Evolutionary conservation across 2,888 invertebrate species (phyloP), one percentile per base, ranked within the genome.

Genomic region (Deilephila porcellus): DNA sequence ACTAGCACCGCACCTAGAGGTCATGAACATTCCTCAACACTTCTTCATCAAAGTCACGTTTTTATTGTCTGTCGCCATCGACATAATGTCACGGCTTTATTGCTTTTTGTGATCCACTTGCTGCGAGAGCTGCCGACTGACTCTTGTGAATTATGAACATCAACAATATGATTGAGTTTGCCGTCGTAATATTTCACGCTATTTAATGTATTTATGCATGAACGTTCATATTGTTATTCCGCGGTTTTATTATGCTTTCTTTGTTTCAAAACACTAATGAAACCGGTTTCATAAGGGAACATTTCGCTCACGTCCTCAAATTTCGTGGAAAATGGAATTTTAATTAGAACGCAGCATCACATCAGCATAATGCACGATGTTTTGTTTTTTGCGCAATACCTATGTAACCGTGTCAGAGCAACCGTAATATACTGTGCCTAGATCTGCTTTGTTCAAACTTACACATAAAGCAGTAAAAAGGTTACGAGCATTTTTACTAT

Each of bases 11-110:
- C 53, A 52, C 75, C 76, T 78, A 76, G 78, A 80, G 81, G 79
- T 81, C 80, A 80, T 77, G 80, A 81, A 71, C 78, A 78, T 74
- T 60, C 67, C 73, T 63, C 60, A 67, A 74, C 74, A 70, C 72
- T 73, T 70, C 76, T 74, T 76, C 73, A 76, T 77, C 76, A 74
- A 74, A 67, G 76, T 80, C 80, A 79, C 78, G 78, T 78, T 75
- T 72, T 71, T 52, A 74, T 67, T 78, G 74, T 71, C 60, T 71
- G 20, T 71, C 64, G 29, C 45, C 59, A 14, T 19, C 59, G 67
- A 45, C 37, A 53, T 67, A 67, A 67, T 45, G 67, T 67, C 67
- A 52, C 52, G 67, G 67, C 25, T 45, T 52, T 25, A 52, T 25
- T 67, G 67, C 45, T 52, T 72, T 37, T 56, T 63, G 53, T 45